Conservation (phyloP, 2,113 vertebrate species). For the Psammodynastes pulverulentus region DNA sequence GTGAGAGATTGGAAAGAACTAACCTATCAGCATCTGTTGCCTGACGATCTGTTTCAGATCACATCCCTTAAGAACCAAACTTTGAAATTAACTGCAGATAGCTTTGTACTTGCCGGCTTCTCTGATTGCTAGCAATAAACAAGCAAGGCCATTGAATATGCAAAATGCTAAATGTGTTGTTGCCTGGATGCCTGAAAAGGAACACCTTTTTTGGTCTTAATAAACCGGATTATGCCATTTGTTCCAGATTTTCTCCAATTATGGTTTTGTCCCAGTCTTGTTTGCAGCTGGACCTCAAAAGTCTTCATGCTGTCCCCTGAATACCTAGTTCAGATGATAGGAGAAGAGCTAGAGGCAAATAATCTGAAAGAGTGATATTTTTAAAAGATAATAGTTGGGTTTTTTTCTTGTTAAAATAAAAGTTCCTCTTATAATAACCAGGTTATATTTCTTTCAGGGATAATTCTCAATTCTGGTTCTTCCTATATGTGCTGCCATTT, state of each 20-base stretch:
- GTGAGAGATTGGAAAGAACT: constrained; percentile 59
- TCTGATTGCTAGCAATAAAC: not conserved
- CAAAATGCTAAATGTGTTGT: not conserved
- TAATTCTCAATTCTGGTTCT: not conserved
- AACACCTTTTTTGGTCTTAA: not conserved
- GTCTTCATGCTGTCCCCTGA: not conserved
- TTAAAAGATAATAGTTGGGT: not conserved
- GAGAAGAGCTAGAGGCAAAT: not conserved
- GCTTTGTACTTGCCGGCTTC: constrained; percentile 8
- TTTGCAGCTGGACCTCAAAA: not conserved
- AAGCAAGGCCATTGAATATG: not conserved
- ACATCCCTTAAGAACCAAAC: constrained; percentile 43
- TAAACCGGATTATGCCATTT: not conserved
- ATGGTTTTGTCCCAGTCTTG: not conserved
- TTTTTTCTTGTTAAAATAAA: not conserved
- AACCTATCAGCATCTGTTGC: constrained; percentile 56
- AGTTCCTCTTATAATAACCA: not conserved
- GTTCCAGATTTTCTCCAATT: not conserved
- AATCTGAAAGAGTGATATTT: not conserved
- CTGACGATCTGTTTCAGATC: constrained; percentile 31
- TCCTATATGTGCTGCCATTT: not conserved
- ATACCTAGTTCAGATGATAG: not conserved
- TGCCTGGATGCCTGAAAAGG: not conserved
- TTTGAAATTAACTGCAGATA: constrained; percentile 11
- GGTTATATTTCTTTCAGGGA: not conserved